These are phyloP conservation scores for Elmis aenea DNA, from an alignment of 2,888 invertebrate genomes.

Conservation along the genomic window DNA sequence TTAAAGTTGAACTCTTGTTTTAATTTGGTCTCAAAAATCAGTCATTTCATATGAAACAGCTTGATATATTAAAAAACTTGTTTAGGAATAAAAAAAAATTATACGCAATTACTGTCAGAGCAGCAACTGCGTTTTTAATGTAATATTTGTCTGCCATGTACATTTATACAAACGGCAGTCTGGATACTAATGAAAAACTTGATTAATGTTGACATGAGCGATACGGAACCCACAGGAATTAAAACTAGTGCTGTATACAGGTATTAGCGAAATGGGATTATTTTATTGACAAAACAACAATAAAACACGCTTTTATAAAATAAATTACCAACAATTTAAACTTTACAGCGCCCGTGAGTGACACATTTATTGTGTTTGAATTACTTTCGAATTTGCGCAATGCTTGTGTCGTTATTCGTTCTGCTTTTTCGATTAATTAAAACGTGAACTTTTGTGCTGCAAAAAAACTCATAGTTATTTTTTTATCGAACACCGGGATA, in stretches of 20 bases:
- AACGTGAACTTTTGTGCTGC: background rate
- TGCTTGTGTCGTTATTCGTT: background rate
- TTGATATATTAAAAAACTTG: no score
- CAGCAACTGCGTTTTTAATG: no score
- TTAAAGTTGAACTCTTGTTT: no score
- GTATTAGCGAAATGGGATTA: no score
- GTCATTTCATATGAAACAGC: no score
- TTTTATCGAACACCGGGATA: background rate
- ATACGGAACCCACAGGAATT: background rate
- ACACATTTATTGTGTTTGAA: conserved; percentile 15
- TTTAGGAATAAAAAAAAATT: no score
- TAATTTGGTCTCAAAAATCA: no score
- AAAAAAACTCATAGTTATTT: background rate
- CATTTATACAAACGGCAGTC: background rate
- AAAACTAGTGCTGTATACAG: background rate
- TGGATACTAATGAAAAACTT: conserved; percentile 3
- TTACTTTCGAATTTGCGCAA: background rate
- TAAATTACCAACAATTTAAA: conserved; percentile 16
- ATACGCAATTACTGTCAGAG: no score
- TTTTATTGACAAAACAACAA: background rate
- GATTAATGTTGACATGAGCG: conserved; percentile 2
- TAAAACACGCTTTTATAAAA: conserved; percentile 15
- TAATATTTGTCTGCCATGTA: no score
- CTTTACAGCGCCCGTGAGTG: conserved; percentile 16
- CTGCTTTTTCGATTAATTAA: no score